Percentiles rank a stretch among this genome's conserved stretches.
These are phyloP conservation scores for Hydrozoanthus gracilis DNA, from an alignment of 92 coral and sea anemone genomes.

Conservation along the genomic window DNA sequence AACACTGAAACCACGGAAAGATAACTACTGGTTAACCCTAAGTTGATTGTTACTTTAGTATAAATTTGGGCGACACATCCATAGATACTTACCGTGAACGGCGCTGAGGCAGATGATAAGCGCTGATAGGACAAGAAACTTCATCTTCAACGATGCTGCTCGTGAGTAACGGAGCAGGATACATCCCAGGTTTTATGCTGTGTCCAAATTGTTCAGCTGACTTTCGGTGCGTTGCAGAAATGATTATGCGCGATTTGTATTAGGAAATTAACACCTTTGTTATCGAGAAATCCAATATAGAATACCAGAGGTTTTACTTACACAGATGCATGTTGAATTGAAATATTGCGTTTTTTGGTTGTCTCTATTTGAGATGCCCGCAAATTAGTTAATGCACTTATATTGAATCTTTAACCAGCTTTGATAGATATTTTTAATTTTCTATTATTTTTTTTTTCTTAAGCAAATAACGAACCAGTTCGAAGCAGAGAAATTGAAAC, in stretches of 20 bases:
- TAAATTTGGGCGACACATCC: not conserved
- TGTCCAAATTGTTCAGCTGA: conserved; percentile 1
- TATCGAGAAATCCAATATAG: not conserved
- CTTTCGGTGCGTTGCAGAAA: not conserved
- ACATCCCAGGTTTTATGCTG: not conserved
- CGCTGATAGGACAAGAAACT: not conserved
- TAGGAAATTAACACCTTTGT: conserved; percentile 23
- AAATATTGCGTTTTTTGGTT: not conserved
- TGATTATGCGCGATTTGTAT: conserved; percentile 2
- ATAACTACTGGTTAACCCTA: not conserved
- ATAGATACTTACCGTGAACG: conserved; percentile 3
- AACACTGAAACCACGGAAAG: not conserved
- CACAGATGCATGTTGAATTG: not conserved
- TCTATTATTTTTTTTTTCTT: too few relatives aligned
- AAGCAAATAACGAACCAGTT: too few relatives aligned
- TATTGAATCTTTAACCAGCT: not conserved
- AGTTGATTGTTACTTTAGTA: too few relatives aligned
- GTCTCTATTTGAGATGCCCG: not conserved
- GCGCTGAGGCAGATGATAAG: not conserved
- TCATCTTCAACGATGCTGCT: not conserved
- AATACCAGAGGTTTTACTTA: not conserved
- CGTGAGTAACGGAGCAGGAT: not conserved
- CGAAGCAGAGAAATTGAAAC: too few relatives aligned
- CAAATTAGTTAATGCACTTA: too few relatives aligned
- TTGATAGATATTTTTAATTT: not conserved